phyloP scores from a whole-genome alignment of 2,888 invertebrate genomes.

The Aleiodes leptofemur region DNA sequence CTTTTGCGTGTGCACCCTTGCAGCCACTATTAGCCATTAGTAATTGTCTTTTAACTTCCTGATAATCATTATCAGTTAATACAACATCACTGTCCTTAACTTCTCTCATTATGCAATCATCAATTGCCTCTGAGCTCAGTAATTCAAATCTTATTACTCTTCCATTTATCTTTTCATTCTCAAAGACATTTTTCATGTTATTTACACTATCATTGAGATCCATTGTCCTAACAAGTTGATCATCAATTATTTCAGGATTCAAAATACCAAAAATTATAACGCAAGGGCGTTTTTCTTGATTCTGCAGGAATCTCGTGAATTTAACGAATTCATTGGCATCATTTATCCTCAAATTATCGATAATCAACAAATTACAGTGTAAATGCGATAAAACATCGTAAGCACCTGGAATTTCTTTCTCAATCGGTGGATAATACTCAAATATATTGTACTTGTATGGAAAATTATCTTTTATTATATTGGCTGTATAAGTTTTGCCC shows the following conservation, averaged over 20 bases:
- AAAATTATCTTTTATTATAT: constrained; percentile 64
- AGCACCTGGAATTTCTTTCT: constrained; percentile 45
- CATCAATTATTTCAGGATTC: constrained; percentile 61
- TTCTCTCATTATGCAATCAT: constrained; percentile 64
- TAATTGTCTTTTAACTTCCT: constrained; percentile 59
- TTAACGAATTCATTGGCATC: constrained; percentile 58
- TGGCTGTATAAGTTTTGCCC: constrained; percentile 68
- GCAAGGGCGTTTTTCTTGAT: constrained; percentile 54
- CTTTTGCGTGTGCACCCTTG: constrained; percentile 69
- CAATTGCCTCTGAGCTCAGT: constrained; percentile 60
- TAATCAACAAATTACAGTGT: constrained; percentile 64
- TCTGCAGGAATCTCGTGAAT: constrained; percentile 55
- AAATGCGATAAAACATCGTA: constrained; percentile 56
- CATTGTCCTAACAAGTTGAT: constrained; percentile 52
- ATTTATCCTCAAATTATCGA: constrained; percentile 66
- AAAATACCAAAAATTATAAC: constrained; percentile 63
- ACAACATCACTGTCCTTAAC: constrained; percentile 56
- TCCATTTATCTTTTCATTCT: constrained; percentile 44
- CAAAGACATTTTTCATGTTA: constrained; percentile 54
- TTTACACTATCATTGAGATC: constrained; percentile 56
- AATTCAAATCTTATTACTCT: constrained; percentile 59
- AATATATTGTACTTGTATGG: constrained; percentile 53
- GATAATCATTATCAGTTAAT: constrained; percentile 57
- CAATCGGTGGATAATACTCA: constrained; percentile 59
- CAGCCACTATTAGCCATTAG: constrained; percentile 64